Evolutionary conservation across 2,113 vertebrate genomes (phyloP).

Genomic region (Muscicapa adusta): DNA sequence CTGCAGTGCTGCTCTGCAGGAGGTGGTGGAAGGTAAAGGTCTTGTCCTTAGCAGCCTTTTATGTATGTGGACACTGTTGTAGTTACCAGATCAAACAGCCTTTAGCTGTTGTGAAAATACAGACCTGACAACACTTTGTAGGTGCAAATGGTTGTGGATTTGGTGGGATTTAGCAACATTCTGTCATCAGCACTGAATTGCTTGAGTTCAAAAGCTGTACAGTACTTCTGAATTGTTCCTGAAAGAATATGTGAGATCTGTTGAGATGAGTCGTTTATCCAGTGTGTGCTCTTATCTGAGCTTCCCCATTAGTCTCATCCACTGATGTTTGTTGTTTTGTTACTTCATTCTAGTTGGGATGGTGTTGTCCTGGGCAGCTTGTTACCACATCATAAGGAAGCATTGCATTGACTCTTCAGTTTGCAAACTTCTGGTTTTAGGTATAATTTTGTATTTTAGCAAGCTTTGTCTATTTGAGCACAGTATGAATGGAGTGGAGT

Average conservation of each 20-base stretch:
- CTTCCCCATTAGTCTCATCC: not conserved
- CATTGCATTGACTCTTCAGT: not conserved
- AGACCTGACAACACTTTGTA: not conserved
- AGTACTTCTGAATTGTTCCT: not conserved
- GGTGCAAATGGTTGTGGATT: slow-evolving; percentile 9
- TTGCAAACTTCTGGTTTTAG: not conserved
- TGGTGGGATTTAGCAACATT: not conserved
- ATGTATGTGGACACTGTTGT: not conserved
- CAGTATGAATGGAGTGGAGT: not conserved
- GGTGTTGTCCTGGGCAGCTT: not conserved
- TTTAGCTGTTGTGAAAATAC: not conserved
- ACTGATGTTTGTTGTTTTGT: not conserved
- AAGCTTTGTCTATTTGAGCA: not conserved
- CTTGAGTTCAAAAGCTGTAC: slow-evolving; percentile 21
- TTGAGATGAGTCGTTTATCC: not conserved
- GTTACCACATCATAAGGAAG: not conserved
- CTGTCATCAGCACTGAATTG: not conserved
- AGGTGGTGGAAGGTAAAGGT: not conserved
- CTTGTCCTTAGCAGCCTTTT: not conserved
- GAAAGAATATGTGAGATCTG: not conserved
- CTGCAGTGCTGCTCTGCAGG: not conserved
- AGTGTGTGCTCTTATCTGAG: not conserved
- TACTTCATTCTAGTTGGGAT: not conserved
- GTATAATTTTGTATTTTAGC: not conserved
- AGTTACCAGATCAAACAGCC: not conserved